phyloP scores from a whole-genome alignment of 1,140 invertebrate species.

The Hyles euphorbiae region DNA sequence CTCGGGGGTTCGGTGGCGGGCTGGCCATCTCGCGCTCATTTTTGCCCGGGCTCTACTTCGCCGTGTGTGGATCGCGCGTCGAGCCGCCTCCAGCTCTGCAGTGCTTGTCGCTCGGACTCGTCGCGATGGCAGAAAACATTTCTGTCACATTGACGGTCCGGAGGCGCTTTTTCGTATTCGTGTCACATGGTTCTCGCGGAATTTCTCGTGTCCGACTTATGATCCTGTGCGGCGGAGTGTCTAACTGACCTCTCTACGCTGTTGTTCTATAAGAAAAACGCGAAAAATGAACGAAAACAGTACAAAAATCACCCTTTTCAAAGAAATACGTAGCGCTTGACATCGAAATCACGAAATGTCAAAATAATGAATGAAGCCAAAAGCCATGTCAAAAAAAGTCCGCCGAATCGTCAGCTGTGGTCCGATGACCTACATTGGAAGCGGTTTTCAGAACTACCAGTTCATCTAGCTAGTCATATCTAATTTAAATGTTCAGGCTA shows the following conservation, averaged over 20 bases:
- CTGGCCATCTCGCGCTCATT: conserved; percentile 75
- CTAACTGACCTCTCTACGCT: conserved; percentile 27
- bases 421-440: conserved; percentile 26
- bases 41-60: conserved; percentile 67
- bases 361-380: conserved; percentile 76
- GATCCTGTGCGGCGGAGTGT: conserved; percentile 24
- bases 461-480: background rate
- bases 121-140: conserved; percentile 74
- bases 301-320: conserved; percentile 58
- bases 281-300: conserved; percentile 43
- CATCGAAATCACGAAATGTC: conserved; percentile 73
- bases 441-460: conserved; percentile 15
- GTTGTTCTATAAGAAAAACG: conserved; percentile 43
- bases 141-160: conserved; percentile 74
- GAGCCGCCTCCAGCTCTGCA: conserved; percentile 47
- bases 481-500: background rate
- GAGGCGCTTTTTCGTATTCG: conserved; percentile 74
- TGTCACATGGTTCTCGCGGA: conserved; percentile 72
- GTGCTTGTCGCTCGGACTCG: conserved; percentile 46
- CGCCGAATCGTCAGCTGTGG: conserved; percentile 54
- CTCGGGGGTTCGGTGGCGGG: conserved; percentile 72
- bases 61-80: conserved; percentile 61
- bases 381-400: conserved; percentile 72
- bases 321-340: conserved; percentile 74
- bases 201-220: conserved; percentile 43